These are phyloP conservation scores for Cataglyphis livida DNA, from an alignment of 2,888 invertebrate species.

Conservation along the genomic window DNA sequence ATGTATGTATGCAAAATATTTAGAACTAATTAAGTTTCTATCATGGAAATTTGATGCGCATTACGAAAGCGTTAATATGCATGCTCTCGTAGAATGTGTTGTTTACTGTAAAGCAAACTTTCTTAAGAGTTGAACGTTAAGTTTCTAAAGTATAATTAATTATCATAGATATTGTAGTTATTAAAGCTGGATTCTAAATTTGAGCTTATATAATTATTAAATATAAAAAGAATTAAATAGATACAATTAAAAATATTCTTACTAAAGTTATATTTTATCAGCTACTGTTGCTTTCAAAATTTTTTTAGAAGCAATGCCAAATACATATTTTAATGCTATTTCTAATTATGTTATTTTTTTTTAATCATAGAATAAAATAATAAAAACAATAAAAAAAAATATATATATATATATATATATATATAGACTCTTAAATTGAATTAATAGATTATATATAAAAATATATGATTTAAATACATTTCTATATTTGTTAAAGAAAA, in stretches of 20 bases:
- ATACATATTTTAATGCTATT: neutral
- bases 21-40: slow-evolving; percentile 28
- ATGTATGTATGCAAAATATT: slow-evolving; percentile 16
- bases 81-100: slow-evolving; percentile 18
- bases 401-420: too few species aligned
- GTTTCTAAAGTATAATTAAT: slow-evolving; percentile 4
- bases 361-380: too few species aligned
- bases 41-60: slow-evolving; percentile 36
- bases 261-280: neutral
- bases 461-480: neutral
- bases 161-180: neutral
- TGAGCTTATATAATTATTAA: neutral
- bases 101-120: slow-evolving; percentile 28
- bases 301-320: neutral
- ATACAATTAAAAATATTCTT: neutral
- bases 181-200: neutral
- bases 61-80: slow-evolving; percentile 34
- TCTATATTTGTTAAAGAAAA: neutral
- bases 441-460: too few species aligned
- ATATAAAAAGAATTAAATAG: neutral
- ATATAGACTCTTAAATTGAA: too few species aligned
- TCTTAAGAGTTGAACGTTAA: slow-evolving; percentile 23
- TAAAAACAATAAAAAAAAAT: too few species aligned
- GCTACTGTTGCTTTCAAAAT: neutral
- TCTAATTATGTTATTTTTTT: too few species aligned